Evolutionary conservation across 2,888 invertebrate genomes (phyloP).

Genomic region (Eudasyphora cyanicolor): DNA sequence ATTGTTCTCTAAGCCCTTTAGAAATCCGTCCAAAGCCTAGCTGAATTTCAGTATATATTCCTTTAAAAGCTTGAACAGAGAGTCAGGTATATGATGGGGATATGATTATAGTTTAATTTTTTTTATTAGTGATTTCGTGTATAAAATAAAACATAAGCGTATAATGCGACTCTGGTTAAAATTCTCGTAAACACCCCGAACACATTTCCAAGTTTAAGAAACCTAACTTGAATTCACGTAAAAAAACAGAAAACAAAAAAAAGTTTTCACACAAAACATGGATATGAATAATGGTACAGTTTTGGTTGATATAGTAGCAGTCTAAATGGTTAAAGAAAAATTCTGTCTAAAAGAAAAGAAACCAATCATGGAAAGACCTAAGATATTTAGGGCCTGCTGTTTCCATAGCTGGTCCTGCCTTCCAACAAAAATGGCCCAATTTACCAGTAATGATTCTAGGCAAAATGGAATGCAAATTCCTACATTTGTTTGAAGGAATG

Average conservation of each 20-base stretch:
- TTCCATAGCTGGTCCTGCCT: no score
- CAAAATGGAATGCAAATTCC: no score
- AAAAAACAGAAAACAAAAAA: background rate
- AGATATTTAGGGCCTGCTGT: no score
- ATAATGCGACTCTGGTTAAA: constrained; percentile 54
- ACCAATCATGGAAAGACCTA: no score
- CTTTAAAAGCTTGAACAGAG: background rate
- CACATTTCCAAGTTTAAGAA: constrained; percentile 29
- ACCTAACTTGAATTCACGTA: background rate
- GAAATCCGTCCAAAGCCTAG: constrained; percentile 36
- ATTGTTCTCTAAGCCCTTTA: constrained; percentile 52
- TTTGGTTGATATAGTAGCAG: no score
- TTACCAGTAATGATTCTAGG: no score
- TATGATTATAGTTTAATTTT: constrained; percentile 71
- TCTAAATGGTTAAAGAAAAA: no score
- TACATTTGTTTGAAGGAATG: no score
- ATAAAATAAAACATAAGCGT: constrained; percentile 61
- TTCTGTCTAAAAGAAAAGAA: no score
- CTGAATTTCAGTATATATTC: background rate
- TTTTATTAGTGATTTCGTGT: constrained; percentile 74
- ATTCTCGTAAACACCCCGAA: background rate
- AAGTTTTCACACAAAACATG: no score
- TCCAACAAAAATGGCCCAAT: no score
- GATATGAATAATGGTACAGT: no score
- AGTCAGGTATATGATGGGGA: background rate